Percentiles rank a stretch among this genome's conserved stretches.
Evolutionary conservation across 2,797 vertebrate species (phyloP).

Genomic region (Gambelia wislizenii): DNA sequence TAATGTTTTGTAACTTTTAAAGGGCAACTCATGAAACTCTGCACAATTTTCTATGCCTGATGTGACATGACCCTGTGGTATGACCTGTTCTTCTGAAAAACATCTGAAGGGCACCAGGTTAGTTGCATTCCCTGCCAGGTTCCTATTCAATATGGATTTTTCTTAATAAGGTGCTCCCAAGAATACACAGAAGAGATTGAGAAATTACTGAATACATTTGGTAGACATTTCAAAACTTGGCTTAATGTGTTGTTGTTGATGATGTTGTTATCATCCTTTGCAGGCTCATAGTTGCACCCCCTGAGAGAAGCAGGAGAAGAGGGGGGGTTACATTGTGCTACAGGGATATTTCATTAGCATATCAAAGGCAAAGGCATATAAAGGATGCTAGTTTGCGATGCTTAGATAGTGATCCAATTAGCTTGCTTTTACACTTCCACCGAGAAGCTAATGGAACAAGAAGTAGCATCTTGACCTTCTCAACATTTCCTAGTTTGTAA

Average conservation of each 20-base stretch:
- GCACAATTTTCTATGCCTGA: neutral
- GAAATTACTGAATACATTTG: neutral
- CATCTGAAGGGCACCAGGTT: neutral
- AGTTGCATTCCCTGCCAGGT: neutral
- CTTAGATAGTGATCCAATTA: conserved; percentile 45
- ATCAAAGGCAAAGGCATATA: conserved; percentile 34
- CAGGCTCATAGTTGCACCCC: conserved; percentile 3
- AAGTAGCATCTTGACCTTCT: conserved; percentile 39
- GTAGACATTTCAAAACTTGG: neutral
- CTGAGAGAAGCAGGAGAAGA: neutral
- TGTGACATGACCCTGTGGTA: neutral
- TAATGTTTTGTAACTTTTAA: neutral
- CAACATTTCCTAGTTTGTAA: conserved; percentile 5
- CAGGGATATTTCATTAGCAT: conserved; percentile 30
- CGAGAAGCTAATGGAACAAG: conserved; percentile 34
- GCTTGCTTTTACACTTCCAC: conserved; percentile 32
- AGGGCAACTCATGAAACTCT: neutral
- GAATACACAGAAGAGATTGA: neutral
- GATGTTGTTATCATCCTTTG: neutral
- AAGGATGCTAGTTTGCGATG: conserved; percentile 32
- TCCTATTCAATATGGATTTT: neutral
- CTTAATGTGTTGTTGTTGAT: neutral
- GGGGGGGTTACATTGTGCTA: neutral
- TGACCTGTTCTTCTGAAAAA: neutral
- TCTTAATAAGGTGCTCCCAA: neutral